Percentiles rank a stretch among this genome's conserved stretches.
phyloP scores from a whole-genome alignment of 2,113 vertebrate genomes.

The Gasterosteus aculeatus region DNA sequence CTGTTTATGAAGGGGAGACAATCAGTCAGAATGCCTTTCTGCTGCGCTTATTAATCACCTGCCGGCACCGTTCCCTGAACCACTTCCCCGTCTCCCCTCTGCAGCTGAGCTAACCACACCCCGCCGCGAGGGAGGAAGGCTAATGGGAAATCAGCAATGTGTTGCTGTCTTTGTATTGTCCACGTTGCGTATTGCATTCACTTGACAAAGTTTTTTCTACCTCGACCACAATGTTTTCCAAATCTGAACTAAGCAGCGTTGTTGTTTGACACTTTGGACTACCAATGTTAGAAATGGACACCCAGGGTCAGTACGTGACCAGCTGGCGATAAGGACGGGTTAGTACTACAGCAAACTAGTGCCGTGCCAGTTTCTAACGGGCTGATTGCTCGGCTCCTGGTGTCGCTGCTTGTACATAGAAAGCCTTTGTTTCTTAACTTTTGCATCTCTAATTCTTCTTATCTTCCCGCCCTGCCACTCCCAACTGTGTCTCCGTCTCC shows the following conservation, averaged over 20 bases:
- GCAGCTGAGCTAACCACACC: too few species aligned
- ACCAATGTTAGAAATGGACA: background rate
- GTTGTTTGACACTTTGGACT: background rate
- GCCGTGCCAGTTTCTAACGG: too few species aligned
- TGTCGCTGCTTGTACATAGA: background rate
- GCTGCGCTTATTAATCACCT: too few species aligned
- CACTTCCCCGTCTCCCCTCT: too few species aligned
- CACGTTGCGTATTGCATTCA: background rate
- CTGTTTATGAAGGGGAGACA: too few species aligned
- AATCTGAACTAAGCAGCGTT: background rate
- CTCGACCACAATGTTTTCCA: background rate
- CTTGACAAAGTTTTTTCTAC: background rate
- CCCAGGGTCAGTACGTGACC: background rate
- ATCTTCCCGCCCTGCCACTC: background rate
- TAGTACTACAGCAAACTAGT: too few species aligned
- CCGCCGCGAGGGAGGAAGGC: too few species aligned
- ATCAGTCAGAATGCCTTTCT: too few species aligned
- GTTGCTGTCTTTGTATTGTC: background rate
- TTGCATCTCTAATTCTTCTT: background rate
- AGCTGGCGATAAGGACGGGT: background rate
- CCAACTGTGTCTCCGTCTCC: conserved; percentile 1
- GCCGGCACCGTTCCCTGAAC: too few species aligned
- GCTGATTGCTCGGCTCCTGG: background rate
- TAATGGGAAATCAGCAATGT: background rate
- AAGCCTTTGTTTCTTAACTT: background rate